Percentiles rank a stretch among this genome's conserved stretches.
phyloP scores from a whole-genome alignment of 2,797 vertebrate genomes.

The Petrocephalus sullivani region DNA sequence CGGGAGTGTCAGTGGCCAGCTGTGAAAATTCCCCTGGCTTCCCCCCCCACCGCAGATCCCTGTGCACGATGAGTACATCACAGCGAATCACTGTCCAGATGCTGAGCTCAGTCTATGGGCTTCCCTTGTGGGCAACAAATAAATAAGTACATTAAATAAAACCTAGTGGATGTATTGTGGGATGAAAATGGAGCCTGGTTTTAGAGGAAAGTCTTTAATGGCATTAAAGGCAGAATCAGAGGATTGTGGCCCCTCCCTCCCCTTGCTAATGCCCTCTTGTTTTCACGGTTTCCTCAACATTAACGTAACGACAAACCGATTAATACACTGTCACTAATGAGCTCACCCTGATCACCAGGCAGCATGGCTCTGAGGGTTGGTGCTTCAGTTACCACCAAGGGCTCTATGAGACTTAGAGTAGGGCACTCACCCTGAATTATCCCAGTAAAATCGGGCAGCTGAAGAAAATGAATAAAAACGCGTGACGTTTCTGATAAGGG shows the following conservation, averaged over 20 bases:
- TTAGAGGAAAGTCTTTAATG: not conserved
- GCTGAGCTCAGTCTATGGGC: not conserved
- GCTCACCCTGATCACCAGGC: not conserved
- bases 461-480: not conserved
- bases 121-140: not conserved
- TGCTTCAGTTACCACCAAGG: not conserved
- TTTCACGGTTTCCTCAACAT: not conserved
- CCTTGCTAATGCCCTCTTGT: not conserved
- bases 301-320: not conserved
- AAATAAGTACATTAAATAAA: not conserved
- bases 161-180: not conserved
- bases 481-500: not conserved
- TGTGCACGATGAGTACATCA: not conserved
- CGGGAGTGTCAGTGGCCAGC: not conserved
- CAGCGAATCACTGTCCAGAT: not conserved
- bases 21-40: not conserved
- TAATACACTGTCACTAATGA: not conserved
- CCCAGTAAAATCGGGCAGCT: not conserved
- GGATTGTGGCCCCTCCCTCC: not conserved
- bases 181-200: not conserved
- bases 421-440: not conserved
- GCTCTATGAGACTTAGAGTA: not conserved
- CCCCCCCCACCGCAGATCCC: not conserved
- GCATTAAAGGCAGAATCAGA: not conserved
- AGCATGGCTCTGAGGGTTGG: not conserved